Percentiles rank a stretch among this genome's conserved stretches.
These are phyloP conservation scores for Condylostylus longicornis DNA, from an alignment of 1,140 invertebrate genomes.

Conservation along the genomic window DNA sequence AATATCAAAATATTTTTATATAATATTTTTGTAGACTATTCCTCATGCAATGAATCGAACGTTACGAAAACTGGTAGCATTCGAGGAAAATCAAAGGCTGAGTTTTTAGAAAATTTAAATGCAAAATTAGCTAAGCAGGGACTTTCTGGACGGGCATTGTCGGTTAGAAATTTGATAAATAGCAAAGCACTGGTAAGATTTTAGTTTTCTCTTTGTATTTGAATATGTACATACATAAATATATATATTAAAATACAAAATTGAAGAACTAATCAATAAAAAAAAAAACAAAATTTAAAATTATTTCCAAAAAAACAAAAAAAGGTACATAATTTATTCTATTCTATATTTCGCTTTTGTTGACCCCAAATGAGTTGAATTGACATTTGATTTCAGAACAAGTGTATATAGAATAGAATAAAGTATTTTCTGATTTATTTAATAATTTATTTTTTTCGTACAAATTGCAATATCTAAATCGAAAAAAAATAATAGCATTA, in stretches of 20 bases:
- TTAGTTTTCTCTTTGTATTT: not conserved
- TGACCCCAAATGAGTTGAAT: too few relatives aligned
- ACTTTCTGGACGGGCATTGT: slow-evolving; percentile 36
- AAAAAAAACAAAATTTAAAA: too few relatives aligned
- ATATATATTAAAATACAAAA: not conserved
- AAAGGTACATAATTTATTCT: too few relatives aligned
- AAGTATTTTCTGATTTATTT: too few relatives aligned
- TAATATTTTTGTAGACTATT: slow-evolving; percentile 17
- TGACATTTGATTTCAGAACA: too few relatives aligned
- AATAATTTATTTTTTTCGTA: too few relatives aligned
- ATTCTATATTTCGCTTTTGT: too few relatives aligned
- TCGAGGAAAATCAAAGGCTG: slow-evolving; percentile 35
- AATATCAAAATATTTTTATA: not conserved
- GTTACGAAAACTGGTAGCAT: slow-evolving; percentile 31
- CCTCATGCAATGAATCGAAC: slow-evolving; percentile 30
- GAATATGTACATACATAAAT: slow-evolving; percentile 1
- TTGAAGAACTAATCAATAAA: not conserved
- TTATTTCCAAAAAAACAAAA: too few relatives aligned
- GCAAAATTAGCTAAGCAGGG: slow-evolving; percentile 52
- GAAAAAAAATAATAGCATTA: too few relatives aligned
- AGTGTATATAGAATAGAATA: too few relatives aligned
- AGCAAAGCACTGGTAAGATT: slow-evolving; percentile 44
- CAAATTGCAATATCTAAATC: too few relatives aligned
- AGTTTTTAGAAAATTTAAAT: slow-evolving; percentile 59
- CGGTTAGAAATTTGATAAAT: slow-evolving; percentile 46